Percentiles rank a stretch among this genome's conserved stretches.
phyloP scores from a whole-genome alignment of 1,140 invertebrate genomes.

The Zaprionus vittiger region DNA sequence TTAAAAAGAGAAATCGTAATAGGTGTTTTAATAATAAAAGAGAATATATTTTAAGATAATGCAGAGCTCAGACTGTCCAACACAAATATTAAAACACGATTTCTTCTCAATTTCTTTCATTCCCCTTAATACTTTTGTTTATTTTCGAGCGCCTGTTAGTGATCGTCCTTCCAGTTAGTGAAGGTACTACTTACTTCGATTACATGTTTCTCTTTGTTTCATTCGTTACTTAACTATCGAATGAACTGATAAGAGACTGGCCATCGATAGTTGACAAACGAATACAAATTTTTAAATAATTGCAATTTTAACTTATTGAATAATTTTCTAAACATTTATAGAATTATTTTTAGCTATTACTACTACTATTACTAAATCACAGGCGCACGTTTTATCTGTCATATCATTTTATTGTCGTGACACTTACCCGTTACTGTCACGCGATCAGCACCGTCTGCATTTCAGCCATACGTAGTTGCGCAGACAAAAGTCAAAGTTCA shows the following conservation, averaged over 20 bases:
- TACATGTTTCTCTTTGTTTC: neutral
- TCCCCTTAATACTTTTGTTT: too few species aligned
- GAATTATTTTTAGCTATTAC: neutral
- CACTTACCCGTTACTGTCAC: conserved; percentile 37
- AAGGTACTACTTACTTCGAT: neutral
- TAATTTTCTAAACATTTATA: neutral
- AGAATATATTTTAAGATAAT: too few species aligned
- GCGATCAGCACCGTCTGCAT: conserved; percentile 39
- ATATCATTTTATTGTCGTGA: neutral
- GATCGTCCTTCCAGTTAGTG: neutral
- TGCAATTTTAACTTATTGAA: neutral
- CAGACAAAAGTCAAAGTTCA: conserved; percentile 66
- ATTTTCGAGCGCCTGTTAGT: neutral
- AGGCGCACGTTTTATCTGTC: neutral
- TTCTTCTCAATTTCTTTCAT: neutral
- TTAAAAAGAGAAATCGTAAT: neutral
- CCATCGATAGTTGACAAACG: too few species aligned
- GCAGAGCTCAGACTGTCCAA: too few species aligned
- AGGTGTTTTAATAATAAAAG: neutral
- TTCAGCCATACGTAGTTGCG: conserved; percentile 38
- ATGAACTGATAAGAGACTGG: too few species aligned
- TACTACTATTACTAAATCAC: neutral
- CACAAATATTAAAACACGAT: too few species aligned
- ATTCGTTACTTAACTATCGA: neutral
- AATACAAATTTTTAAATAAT: neutral